Percentiles rank a stretch among this genome's conserved stretches.
phyloP scores from a whole-genome alignment of 2,888 invertebrate species.

The Netelia melanura region DNA sequence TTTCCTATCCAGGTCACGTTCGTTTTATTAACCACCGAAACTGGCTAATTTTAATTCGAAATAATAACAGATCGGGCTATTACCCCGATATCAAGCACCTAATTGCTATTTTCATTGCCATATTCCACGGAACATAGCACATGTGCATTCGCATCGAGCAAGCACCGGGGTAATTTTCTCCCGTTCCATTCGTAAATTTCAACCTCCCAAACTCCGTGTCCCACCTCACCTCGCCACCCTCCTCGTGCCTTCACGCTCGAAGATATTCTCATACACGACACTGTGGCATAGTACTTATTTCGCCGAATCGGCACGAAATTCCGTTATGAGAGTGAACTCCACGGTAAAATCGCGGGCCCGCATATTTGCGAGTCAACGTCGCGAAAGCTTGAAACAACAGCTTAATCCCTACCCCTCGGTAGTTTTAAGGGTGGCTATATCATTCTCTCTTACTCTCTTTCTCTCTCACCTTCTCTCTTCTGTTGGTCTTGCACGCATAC shows the following conservation, averaged over 20 bases:
- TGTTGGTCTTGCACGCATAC: conserved; percentile 25
- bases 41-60: conserved; percentile 78
- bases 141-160: neutral
- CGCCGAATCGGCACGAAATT: conserved; percentile 21
- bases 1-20: conserved; percentile 50
- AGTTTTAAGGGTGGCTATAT: conserved; percentile 29
- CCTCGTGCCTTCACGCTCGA: neutral
- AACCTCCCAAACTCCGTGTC: neutral
- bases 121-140: neutral
- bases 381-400: conserved; percentile 75
- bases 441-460: conserved; percentile 6
- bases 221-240: too few species aligned
- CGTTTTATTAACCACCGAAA: conserved; percentile 77
- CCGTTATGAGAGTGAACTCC: conserved; percentile 25
- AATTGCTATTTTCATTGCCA: conserved; percentile 61
- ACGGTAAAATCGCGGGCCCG: conserved; percentile 67
- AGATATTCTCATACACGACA: conserved; percentile 13
- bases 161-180: neutral
- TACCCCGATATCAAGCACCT: conserved; percentile 46
- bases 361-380: conserved; percentile 76
- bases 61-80: conserved; percentile 70
- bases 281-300: conserved; percentile 36
- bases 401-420: conserved; percentile 73
- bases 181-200: conserved; percentile 23
- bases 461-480: neutral